A percentile compares a stretch with the other conserved stretches of the same genome.
Conservation (phyloP, 2,888 invertebrate genomes). For the Brenthis daphne region DNA sequence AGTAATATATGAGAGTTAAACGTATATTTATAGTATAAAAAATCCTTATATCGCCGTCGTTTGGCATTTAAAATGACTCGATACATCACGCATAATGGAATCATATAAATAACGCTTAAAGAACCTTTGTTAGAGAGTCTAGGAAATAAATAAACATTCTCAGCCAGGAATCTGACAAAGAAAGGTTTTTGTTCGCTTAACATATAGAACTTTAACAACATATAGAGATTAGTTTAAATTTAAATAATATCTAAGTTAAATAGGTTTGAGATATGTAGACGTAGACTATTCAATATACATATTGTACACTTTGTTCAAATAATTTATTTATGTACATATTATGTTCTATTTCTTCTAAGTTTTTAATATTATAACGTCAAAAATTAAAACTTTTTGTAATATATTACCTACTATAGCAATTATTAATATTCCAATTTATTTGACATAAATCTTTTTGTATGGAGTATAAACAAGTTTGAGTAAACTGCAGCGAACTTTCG, state of each 20-base stretch:
- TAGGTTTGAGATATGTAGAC: no score
- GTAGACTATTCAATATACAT: no score
- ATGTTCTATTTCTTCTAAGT: no score
- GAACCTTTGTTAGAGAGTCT: slow-evolving; percentile 10
- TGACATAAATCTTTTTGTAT: background rate
- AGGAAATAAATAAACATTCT: slow-evolving; percentile 23
- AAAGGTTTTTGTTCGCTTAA: slow-evolving; percentile 8
- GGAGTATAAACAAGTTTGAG: slow-evolving; percentile 9
- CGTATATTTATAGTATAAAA: background rate
- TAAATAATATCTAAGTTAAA: no score
- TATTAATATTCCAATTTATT: no score
- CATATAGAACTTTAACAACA: no score
- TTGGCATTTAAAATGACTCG: background rate
- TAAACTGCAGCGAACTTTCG: slow-evolving; percentile 8
- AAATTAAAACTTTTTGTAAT: no score
- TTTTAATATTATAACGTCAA: no score
- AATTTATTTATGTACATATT: no score
- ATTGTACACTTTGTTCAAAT: no score
- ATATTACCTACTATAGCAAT: no score
- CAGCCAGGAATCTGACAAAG: slow-evolving; percentile 5
- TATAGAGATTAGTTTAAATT: no score
- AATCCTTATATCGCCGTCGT: background rate
- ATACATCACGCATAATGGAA: background rate
- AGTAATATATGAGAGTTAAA: background rate
- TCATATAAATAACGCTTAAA: slow-evolving; percentile 5